phyloP scores from a whole-genome alignment of 1,140 invertebrate species.

The Pteromalus puparum region DNA sequence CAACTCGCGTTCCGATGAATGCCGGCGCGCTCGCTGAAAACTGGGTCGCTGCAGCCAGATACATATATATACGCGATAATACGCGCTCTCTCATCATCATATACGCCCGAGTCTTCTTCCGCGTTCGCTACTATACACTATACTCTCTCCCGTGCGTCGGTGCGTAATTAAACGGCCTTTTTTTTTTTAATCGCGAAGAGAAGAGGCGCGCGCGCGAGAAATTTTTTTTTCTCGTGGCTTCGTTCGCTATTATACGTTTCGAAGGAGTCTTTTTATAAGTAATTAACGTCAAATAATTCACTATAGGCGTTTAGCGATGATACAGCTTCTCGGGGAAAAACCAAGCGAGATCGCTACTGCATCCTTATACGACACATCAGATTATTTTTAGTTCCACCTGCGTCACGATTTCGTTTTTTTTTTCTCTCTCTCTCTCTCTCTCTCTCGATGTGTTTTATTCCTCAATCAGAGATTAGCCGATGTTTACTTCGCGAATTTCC shows the following conservation, averaged over 20 bases:
- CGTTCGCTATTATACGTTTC: no score
- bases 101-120: not conserved
- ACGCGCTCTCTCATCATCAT: not conserved
- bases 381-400: not conserved
- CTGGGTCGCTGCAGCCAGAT: constrained; percentile 23
- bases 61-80: not conserved
- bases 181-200: not conserved
- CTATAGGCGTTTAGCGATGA: no score
- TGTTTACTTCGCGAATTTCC: not conserved
- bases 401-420: not conserved
- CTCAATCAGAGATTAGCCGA: not conserved
- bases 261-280: no score
- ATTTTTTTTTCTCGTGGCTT: no score
- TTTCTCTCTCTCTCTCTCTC: no score
- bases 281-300: no score
- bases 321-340: no score
- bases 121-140: not conserved
- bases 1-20: constrained; percentile 31
- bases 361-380: no score
- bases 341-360: no score
- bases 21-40: constrained; percentile 28
- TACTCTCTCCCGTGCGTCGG: not conserved
- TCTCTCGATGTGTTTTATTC: no score
- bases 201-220: no score
- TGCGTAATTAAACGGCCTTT: not conserved